Evolutionary conservation across 2,888 invertebrate genomes (phyloP), one percentile per base, ranked within the genome.

Genomic region (Chydorus sphaericus): DNA sequence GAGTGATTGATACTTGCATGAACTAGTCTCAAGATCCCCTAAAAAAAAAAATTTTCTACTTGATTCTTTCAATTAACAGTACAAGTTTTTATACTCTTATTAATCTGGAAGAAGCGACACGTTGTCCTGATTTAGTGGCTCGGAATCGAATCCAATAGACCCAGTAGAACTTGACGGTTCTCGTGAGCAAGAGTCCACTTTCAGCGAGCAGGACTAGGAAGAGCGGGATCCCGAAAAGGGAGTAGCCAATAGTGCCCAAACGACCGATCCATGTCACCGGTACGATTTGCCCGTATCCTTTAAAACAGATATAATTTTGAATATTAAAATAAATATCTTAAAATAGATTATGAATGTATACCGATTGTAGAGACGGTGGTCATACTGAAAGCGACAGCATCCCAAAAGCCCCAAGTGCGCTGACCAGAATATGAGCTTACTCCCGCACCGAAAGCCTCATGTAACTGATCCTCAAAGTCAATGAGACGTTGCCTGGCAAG

Each of bases 281-380:
- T 50, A 87, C 83, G 64, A 97, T 88, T 70, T 97, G 92, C 59
- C 97, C 96, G 73, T 97, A 97, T 65, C 96, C 96, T 96, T 14
- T 26, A 33, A 39, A 74, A 73, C 51, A 48, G 60, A 61, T 61
- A 61, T 57, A 62, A 57, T 60, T 54, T 54, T 20, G 11, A n/a
- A n/a, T 14, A 54, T 39, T 10, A 16, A 8, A 33, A 33, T 33
- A 8, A 33, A 33, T 33, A 33, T 8, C 33, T 8, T 33, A 10
- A 10, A 33, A 33, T 33, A 10, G 8, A 33, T 33, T 6, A 49
- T 14, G 18, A 23, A 11, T 16, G 48, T 18, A 18, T 81, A 89
- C 91, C 91, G 72, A 91, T 89, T 49, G 88, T 90, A 54, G 90
- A 86, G 65, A 90, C 77, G 64, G 91, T 79, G 62, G 89, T 88